Evolutionary conservation across 2,113 vertebrate genomes (phyloP).

Genomic region (Pagrus major): DNA sequence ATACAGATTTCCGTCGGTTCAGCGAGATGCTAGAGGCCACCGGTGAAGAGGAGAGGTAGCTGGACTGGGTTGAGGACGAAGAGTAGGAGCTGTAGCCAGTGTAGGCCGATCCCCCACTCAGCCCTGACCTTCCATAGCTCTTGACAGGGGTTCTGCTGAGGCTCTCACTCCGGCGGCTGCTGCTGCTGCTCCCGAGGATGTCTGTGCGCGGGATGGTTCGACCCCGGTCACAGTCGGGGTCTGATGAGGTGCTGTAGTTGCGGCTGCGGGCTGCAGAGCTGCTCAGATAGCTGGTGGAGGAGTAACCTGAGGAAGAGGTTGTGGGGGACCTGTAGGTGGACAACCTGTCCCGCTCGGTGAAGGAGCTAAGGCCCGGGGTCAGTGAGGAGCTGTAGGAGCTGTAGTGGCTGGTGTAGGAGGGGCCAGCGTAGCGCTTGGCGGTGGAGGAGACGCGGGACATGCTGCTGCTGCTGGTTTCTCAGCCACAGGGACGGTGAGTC

Average conservation of each 20-base stretch:
- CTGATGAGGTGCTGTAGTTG: conserved; percentile 85
- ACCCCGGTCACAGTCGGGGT: conserved; percentile 82
- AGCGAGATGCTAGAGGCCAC: conserved; percentile 79
- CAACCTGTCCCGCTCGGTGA: conserved; percentile 88
- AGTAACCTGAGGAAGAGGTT: conserved; percentile 78
- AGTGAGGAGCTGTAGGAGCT: conserved; percentile 88
- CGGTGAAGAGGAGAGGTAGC: conserved; percentile 86
- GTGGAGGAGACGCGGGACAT: conserved; percentile 97
- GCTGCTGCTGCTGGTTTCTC: conserved; percentile 84
- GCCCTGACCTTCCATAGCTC: conserved; percentile 75
- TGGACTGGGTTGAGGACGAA: conserved; percentile 73
- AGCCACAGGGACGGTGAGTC: conserved; percentile 73
- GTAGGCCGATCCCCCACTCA: conserved; percentile 86
- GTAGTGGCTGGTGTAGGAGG: conserved; percentile 89
- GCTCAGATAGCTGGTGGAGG: conserved; percentile 87
- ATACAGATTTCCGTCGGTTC: conserved; percentile 89
- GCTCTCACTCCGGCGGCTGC: conserved; percentile 87
- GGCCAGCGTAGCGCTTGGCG: conserved; percentile 90
- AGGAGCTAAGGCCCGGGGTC: conserved; percentile 87
- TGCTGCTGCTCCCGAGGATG: conserved; percentile 77
- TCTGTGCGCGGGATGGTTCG: conserved; percentile 87
- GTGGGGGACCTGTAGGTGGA: conserved; percentile 73
- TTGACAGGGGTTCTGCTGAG: conserved; percentile 84
- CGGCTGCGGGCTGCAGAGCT: conserved; percentile 78
- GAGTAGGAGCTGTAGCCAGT: conserved; percentile 74